Base-by-base conservation (phyloP, 2,113 vertebrate genomes). In the Cephalopterus ornatus region DNA sequence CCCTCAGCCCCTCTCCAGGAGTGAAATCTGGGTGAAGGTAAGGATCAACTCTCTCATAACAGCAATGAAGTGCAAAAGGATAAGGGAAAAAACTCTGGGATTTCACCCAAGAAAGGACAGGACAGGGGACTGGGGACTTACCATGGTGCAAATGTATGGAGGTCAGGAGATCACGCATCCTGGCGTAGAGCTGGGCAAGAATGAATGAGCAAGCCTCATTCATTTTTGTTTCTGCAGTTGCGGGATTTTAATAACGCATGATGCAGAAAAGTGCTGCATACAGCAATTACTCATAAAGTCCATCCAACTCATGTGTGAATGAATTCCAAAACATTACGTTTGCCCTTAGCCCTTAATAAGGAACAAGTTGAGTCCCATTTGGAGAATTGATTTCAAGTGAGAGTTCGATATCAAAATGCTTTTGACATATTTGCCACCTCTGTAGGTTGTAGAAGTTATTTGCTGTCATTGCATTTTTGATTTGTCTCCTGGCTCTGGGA, bases 351-450 rank as follows among this genome's bases (percentile, higher is more conserved):
- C 65, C 65, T 93, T 89, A 72, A 52, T 56, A 84, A 74, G 47
- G 39, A 84, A 63, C 7, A 71, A 58, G 74, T 42, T 75, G 71
- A 96, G 30, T 93, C 56, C 56, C 72, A 72, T 92, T 92, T 92
- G 85, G 73, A 89, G 84, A 83, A 81, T 10, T 87, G 83, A 75
- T 92, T 95, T 91, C 82, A 84, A 87, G 52, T 46, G 42, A 87
- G 41, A 47, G n/a, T 61, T 92, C 55, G 63, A 6, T 56, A 92
- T n/a, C 67, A 75, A 95, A 95, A 81, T 65, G 73, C 13, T 91
- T 93, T 68, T 89, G 96, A 92, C 91, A 56, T 47, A 78, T 91
- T 74, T 84, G 47, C 35, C 47, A n/a, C 52, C 65, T 92, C 76
- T 72, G 68, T 84, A 65, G 61, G 81, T 75, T 81, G 47, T 11